phyloP scores from a whole-genome alignment of 1,140 invertebrate species.

The Chymomyza costata region DNA sequence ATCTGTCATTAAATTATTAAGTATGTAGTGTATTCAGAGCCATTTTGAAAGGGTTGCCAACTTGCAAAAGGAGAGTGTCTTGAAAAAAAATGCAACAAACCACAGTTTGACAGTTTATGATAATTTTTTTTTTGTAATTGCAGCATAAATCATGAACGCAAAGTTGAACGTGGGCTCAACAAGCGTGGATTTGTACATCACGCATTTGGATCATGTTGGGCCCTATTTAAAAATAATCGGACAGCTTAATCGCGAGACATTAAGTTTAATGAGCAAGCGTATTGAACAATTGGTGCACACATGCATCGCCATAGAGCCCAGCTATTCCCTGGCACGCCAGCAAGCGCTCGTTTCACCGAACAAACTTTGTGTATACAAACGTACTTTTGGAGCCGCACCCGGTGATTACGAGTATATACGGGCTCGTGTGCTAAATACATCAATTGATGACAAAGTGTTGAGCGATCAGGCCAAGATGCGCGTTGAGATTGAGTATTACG shows the following conservation, averaged over 20 bases:
- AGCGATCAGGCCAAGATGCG: conserved; percentile 71
- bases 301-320: conserved; percentile 56
- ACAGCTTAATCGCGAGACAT: conserved; percentile 75
- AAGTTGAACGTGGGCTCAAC: conserved; percentile 21
- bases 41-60: too few relatives aligned
- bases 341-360: conserved; percentile 50
- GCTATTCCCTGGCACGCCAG: conserved; percentile 58
- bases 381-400: conserved; percentile 49
- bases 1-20: conserved; percentile 1
- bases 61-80: too few relatives aligned
- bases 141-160: conserved; percentile 57
- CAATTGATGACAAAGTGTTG: conserved; percentile 24
- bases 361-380: conserved; percentile 55
- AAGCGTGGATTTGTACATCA: conserved; percentile 75
- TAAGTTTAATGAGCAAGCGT: conserved; percentile 48
- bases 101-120: too few relatives aligned
- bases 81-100: too few relatives aligned
- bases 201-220: conserved; percentile 81
- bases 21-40: too few relatives aligned
- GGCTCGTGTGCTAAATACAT: conserved; percentile 41
- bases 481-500: conserved; percentile 80
- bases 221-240: conserved; percentile 82
- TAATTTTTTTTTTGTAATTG: conserved; percentile 11
- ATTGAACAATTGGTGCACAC: conserved; percentile 54
- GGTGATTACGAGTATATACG: conserved; percentile 60